These are phyloP conservation scores for Hymenopus coronatus DNA, from an alignment of 2,888 invertebrate species.

Conservation along the genomic window DNA sequence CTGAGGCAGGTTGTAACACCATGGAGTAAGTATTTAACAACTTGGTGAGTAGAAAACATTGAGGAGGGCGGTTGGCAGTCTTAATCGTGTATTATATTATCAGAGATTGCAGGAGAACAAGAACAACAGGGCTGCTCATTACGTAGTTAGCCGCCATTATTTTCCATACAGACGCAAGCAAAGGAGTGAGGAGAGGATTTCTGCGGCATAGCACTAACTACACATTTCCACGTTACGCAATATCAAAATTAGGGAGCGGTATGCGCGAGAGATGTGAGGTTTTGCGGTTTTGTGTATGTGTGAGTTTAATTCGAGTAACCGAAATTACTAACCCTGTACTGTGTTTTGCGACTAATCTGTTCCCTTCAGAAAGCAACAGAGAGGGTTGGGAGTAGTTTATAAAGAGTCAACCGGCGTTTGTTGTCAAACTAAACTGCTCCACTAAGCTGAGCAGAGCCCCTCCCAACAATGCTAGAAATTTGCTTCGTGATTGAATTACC, in stretches of 20 bases:
- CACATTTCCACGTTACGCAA: not conserved
- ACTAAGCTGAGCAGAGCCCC: not conserved
- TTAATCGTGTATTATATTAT: not conserved
- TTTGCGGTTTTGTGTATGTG: not conserved
- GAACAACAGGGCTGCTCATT: not conserved
- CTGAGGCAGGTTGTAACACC: no score
- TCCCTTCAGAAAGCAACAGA: not conserved
- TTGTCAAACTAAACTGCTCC: not conserved
- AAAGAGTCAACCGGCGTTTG: not conserved
- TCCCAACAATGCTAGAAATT: not conserved
- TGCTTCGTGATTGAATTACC: not conserved
- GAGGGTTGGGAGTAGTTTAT: not conserved
- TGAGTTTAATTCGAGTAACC: not conserved
- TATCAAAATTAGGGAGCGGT: not conserved
- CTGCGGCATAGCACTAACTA: not conserved
- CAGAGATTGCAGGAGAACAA: not conserved
- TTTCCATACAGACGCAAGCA: not conserved
- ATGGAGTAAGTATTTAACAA: no score
- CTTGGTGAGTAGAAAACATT: no score
- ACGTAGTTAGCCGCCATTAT: not conserved
- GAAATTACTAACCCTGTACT: not conserved
- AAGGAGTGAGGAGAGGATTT: not conserved
- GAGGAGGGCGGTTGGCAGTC: not conserved
- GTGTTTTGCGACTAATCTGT: not conserved
- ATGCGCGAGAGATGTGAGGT: not conserved